phyloP scores from a whole-genome alignment of 1,140 invertebrate genomes.

The Eupristina koningsbergeri region DNA sequence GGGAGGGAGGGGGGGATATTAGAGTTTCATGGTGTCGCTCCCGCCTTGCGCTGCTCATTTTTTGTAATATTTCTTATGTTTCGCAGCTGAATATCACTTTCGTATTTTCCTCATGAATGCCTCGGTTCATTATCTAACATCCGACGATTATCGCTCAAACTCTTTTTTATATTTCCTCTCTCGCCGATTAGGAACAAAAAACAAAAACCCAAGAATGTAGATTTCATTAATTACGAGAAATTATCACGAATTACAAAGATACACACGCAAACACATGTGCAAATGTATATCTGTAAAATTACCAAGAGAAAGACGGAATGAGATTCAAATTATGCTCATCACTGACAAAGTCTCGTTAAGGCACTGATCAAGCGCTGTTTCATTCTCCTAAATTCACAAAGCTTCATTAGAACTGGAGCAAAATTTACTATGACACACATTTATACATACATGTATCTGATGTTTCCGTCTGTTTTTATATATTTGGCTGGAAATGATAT shows the following conservation, averaged over 20 bases:
- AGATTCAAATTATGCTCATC: not conserved
- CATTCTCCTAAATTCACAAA: not conserved
- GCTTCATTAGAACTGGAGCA: not conserved
- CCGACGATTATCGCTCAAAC: not conserved
- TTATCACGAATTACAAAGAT: not conserved
- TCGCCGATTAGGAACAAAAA: not conserved
- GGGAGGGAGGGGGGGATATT: no score
- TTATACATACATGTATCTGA: not conserved
- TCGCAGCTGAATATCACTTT: not conserved
- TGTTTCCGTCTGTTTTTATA: not conserved
- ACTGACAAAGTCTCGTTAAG: not conserved
- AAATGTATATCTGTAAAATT: no score
- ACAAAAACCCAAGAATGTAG: not conserved
- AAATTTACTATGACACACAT: no score
- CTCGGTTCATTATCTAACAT: not conserved
- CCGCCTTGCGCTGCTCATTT: not conserved
- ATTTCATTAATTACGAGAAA: not conserved
- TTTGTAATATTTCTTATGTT: not conserved
- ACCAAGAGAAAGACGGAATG: not conserved
- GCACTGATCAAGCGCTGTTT: not conserved
- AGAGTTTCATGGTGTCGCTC: not conserved
- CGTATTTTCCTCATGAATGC: not conserved
- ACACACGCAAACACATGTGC: not conserved
- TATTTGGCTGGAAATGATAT: not conserved
- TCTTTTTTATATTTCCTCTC: not conserved